These are phyloP conservation scores for Nannoperca obscura DNA, from an alignment of 2,797 vertebrate genomes.

Conservation along the genomic window DNA sequence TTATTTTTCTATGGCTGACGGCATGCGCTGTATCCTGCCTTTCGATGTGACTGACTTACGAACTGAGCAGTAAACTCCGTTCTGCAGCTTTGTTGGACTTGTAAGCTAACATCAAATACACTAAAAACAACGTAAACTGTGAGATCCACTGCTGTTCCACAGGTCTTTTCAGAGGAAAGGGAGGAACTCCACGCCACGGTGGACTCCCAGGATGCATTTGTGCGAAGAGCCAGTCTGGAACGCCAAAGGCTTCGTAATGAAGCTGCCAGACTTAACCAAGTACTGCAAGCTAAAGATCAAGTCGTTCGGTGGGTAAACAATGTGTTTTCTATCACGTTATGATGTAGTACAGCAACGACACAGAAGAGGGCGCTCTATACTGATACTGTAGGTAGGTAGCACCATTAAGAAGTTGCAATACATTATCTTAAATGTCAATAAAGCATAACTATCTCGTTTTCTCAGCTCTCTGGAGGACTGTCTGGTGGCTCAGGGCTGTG, in stretches of 20 bases:
- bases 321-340: not conserved
- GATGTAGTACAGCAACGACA: slow-evolving; percentile 13
- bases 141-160: slow-evolving; percentile 1
- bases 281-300: slow-evolving; percentile 84
- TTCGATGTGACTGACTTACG: not conserved
- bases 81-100: too few relatives aligned
- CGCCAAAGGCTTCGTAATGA: slow-evolving; percentile 86
- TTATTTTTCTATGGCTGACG: too few relatives aligned
- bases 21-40: too few relatives aligned
- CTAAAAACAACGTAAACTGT: too few relatives aligned
- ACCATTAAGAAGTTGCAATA: too few relatives aligned
- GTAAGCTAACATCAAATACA: too few relatives aligned
- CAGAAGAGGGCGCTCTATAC: slow-evolving; percentile 47
- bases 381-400: not conserved
- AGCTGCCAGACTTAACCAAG: slow-evolving; percentile 78
- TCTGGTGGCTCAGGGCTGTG: slow-evolving; percentile 75
- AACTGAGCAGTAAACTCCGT: too few relatives aligned
- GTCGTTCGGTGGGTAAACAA: slow-evolving; percentile 82
- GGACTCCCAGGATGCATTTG: slow-evolving; percentile 86
- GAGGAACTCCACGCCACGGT: slow-evolving; percentile 84
- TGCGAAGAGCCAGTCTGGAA: slow-evolving; percentile 80
- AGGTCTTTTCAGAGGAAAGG: slow-evolving; percentile 88
- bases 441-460: not conserved
- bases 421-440: not conserved
- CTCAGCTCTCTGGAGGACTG: slow-evolving; percentile 87